Base-by-base conservation (phyloP, 2,888 invertebrate species). In the Caenorhabditis sp. region DNA sequence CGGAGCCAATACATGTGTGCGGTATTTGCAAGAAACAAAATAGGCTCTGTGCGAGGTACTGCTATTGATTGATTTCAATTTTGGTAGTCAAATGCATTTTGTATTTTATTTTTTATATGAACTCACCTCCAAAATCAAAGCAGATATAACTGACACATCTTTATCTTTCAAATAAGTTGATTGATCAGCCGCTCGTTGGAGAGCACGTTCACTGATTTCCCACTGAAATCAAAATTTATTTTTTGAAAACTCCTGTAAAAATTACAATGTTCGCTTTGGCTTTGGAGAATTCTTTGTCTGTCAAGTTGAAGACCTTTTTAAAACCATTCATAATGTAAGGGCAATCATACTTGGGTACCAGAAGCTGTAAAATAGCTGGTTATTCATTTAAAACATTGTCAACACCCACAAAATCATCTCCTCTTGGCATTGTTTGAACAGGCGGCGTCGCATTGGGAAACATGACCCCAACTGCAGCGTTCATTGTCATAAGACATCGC, bases 401-500 rank as follows among this genome's bases (percentile, higher is more conserved):
- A 2, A 24, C 10, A 21, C 66, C 10, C 36, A 74, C 74, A 62
- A 43, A 75, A 6, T 75, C 75, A 36, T 69, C 67, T 10, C 49
- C 31, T 37, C 55, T 65, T 0, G 63, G 17, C 3, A 55, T 43
- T 27, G 69, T 75, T 58, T 62, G 64, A 8, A 75, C 58, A 31
- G 75, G 66, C 19, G 75, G 75, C 17, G 62, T 62, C 1, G 63
- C 57, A 63, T 70, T 65, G 21, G 61, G 43, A 43, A 70, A 77
- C 73, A 77, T 77, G 24, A 19, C 50, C 5, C 43, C 49, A 0
- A 70, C 69, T 0, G 67, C 69, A 0, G 64, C 59, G 17, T 64
- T 23, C 17, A 69, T 61, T 24, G 78, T 78, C 69, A 78, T 75
- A 60, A 78, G 54, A 60, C 78, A 78, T 54, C 78, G 54, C 51